Evolutionary conservation across 37 sponge, comb jelly and placozoan genomes (phyloP).

Genomic region (Halisarca cf. caerulea): DNA sequence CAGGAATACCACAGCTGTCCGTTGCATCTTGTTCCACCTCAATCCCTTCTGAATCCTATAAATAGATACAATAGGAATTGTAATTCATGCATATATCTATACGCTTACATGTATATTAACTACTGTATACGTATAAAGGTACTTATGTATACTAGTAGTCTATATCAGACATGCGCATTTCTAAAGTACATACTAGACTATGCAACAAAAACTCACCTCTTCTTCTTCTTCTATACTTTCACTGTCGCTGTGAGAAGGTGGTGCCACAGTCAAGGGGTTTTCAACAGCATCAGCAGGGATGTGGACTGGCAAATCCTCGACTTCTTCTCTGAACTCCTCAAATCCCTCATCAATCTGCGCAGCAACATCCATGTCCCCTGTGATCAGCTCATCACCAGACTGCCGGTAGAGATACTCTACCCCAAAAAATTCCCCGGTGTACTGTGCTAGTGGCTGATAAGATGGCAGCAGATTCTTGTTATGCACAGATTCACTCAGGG

Average conservation of each 20-base stretch:
- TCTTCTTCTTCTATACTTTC: neutral
- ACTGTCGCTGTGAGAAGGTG: neutral
- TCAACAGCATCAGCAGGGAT: too few species aligned
- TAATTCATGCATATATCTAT: too few species aligned
- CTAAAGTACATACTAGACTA: neutral
- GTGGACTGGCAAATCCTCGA: too few species aligned
- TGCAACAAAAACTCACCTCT: neutral
- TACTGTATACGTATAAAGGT: too few species aligned
- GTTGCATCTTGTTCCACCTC: neutral
- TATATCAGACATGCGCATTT: neutral
- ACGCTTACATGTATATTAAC: too few species aligned
- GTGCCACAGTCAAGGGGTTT: too few species aligned
- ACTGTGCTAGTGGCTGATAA: slow-evolving; percentile 27
- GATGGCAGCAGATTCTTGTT: neutral
- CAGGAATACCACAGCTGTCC: slow-evolving; percentile 7
- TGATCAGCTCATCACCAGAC: neutral
- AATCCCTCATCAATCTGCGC: slow-evolving; percentile 29
- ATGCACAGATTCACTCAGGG: neutral
- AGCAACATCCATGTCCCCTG: neutral
- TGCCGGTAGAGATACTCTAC: slow-evolving; percentile 35
- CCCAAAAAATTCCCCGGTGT: slow-evolving; percentile 47
- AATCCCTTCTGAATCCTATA: neutral
- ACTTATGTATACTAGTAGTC: too few species aligned
- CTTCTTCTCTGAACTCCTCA: slow-evolving; percentile 8
- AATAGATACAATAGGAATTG: neutral